phyloP scores from a whole-genome alignment of 2,113 vertebrate species.

The Lynx canadensis region DNA sequence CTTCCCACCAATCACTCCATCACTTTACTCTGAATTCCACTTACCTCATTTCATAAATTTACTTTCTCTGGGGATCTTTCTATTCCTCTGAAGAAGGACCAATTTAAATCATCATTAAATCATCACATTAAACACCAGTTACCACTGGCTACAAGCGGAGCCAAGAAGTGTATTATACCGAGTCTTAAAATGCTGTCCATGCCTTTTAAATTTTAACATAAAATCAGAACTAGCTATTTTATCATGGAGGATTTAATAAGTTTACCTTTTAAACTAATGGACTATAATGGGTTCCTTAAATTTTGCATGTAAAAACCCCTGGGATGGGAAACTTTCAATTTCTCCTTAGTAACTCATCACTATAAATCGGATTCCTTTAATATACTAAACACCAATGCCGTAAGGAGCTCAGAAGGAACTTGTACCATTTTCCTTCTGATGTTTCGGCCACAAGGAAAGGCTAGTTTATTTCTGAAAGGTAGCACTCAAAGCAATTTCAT shows the following conservation, averaged over 20 bases:
- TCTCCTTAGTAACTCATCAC: constrained; percentile 78
- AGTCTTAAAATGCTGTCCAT: constrained; percentile 67
- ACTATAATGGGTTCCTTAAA: constrained; percentile 77
- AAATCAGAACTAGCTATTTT: constrained; percentile 75
- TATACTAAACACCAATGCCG: constrained; percentile 29
- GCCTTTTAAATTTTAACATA: constrained; percentile 70
- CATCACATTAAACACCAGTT: constrained; percentile 57
- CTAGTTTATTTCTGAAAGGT: constrained; percentile 78
- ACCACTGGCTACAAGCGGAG: constrained; percentile 9
- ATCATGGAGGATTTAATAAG: constrained; percentile 76
- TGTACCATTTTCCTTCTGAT: constrained; percentile 64
- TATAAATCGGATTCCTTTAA: constrained; percentile 72
- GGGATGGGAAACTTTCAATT: constrained; percentile 81
- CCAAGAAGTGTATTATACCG: constrained; percentile 66
- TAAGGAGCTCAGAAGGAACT: constrained; percentile 63
- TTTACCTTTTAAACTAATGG: constrained; percentile 74
- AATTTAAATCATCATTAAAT: constrained; percentile 66
- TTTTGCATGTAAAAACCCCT: constrained; percentile 74
- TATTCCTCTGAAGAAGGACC: neutral
- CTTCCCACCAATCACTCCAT: neutral
- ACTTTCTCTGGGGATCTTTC: constrained; percentile 29
- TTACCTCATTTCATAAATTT: constrained; percentile 52
- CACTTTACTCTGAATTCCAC: constrained; percentile 18
- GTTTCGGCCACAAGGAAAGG: constrained; percentile 65
- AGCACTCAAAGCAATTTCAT: constrained; percentile 80